phyloP scores from a whole-genome alignment of 2,113 vertebrate genomes.

The Cheilinus undulatus region DNA sequence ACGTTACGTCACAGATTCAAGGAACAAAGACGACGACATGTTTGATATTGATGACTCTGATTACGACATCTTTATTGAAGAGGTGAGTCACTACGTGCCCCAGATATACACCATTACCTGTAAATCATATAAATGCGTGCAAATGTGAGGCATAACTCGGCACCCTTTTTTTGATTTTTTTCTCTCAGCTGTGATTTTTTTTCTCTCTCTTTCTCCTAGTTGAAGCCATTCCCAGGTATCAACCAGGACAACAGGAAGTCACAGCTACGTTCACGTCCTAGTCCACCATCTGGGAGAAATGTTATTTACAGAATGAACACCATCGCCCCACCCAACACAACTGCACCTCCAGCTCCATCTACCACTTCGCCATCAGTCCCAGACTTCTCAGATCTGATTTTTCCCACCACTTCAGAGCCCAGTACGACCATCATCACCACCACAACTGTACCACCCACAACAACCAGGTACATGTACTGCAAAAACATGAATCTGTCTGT shows the following conservation, averaged over 20 bases:
- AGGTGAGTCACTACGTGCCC: constrained; percentile 80
- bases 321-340: constrained; percentile 54
- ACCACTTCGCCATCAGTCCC: constrained; percentile 33
- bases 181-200: not conserved
- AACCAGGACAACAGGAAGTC: constrained; percentile 83
- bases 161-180: not conserved
- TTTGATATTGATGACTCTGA: constrained; percentile 90
- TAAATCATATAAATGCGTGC: not conserved
- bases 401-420: constrained; percentile 44
- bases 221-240: constrained; percentile 87
- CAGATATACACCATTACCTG: not conserved
- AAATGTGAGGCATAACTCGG: not conserved
- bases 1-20: constrained; percentile 81
- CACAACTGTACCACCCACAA: constrained; percentile 15
- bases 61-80: constrained; percentile 92
- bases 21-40: constrained; percentile 83
- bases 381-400: constrained; percentile 59
- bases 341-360: constrained; percentile 19
- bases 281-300: constrained; percentile 61
- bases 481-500: too few species aligned
- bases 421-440: constrained; percentile 28
- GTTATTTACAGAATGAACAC: constrained; percentile 80
- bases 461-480: constrained; percentile 45
- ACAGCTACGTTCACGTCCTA: constrained; percentile 83
- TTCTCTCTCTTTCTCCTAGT: constrained; percentile 70